Evolutionary conservation across 2,113 vertebrate species (phyloP).

Genomic region (Orientallactaga bullata): DNA sequence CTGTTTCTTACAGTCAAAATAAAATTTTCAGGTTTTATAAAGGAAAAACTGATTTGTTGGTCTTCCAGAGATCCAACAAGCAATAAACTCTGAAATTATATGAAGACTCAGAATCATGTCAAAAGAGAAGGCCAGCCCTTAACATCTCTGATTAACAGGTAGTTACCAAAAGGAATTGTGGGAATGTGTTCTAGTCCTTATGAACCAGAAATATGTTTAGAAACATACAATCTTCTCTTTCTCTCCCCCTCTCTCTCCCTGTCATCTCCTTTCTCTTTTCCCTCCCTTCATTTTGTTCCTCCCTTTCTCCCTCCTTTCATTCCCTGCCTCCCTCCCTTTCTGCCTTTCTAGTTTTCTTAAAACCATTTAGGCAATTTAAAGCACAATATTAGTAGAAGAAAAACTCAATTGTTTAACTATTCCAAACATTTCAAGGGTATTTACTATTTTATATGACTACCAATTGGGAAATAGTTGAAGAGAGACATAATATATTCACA

Average conservation of each 20-base stretch:
- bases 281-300: background rate
- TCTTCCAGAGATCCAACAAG: background rate
- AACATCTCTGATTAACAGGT: background rate
- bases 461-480: background rate
- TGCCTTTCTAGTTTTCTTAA: background rate
- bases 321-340: background rate
- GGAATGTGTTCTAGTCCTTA: background rate
- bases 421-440: background rate
- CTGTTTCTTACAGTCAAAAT: background rate
- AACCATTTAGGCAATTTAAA: background rate
- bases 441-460: conserved; percentile 8
- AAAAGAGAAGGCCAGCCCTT: background rate
- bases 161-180: background rate
- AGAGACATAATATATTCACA: conserved; percentile 3
- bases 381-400: background rate
- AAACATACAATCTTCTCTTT: background rate
- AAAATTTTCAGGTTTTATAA: background rate
- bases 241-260: background rate
- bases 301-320: background rate
- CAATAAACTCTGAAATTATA: background rate
- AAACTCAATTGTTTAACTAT: background rate
- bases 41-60: background rate
- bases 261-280: background rate
- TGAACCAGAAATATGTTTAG: background rate
- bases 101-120: background rate